A percentile compares a stretch with the other conserved stretches of the same genome.
phyloP scores from a whole-genome alignment of 2,797 vertebrate genomes.

The Bucorvus abyssinicus region DNA sequence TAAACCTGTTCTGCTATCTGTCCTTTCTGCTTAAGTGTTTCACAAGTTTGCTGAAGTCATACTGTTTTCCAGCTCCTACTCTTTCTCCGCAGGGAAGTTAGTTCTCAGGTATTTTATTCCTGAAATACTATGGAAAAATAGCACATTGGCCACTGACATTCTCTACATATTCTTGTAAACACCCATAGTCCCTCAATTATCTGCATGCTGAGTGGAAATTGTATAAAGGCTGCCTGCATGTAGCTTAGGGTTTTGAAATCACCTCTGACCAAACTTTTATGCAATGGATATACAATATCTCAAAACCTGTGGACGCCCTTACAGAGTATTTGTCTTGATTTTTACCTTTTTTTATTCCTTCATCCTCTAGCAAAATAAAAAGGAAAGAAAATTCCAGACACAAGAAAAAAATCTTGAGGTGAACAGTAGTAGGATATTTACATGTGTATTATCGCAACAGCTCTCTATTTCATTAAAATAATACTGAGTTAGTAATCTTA shows the following conservation, averaged over 20 bases:
- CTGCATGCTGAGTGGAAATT: not conserved
- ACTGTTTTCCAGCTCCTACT: not conserved
- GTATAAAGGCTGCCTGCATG: not conserved
- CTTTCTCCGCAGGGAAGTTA: not conserved
- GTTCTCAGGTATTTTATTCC: not conserved
- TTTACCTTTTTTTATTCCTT: not conserved
- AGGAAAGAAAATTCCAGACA: not conserved
- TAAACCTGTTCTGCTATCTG: not conserved
- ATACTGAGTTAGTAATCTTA: not conserved
- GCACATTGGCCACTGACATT: rapidly evolving
- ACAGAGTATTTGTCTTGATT: not conserved
- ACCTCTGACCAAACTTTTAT: not conserved
- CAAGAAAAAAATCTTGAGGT: not conserved
- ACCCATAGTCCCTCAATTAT: not conserved
- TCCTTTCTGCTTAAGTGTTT: not conserved
- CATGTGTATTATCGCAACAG: not conserved
- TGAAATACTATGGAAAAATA: not conserved
- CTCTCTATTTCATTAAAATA: not conserved
- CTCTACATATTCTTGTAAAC: not conserved
- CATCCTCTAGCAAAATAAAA: not conserved
- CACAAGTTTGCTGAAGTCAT: not conserved
- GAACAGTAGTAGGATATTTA: not conserved
- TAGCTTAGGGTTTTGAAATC: not conserved
- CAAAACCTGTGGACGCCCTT: not conserved
- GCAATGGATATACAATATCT: not conserved